Base-by-base conservation (phyloP, 1,140 invertebrate genomes). In the Drosophila pseudoananassae region DNA sequence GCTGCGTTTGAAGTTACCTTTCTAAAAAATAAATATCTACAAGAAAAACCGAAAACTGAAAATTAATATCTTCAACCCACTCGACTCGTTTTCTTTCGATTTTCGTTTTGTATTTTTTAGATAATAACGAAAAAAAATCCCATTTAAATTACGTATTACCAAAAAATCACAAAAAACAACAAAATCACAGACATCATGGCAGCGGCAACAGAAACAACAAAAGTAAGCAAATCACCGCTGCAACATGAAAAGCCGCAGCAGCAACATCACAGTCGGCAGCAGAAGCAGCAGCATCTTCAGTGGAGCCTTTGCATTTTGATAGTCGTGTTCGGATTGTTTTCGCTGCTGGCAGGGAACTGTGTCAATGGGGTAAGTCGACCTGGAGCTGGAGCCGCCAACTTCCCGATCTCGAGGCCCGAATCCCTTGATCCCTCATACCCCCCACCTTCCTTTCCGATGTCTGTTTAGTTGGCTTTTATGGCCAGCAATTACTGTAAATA, bases 321-420 rank as follows among this genome's bases (percentile, higher is more conserved):
- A 65, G 69, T 91, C 70, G 76, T 91, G 77, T 73, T 91, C 36
- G 75, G 82, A 69, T 52, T 85, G 68, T 61, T 71, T 49, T 71
- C 66, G 29, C 25, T 71, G 68, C 68, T 91, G 76, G 71, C 82
- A 70, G 83, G 76, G 47, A 88, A 91, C 79, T 91, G 90, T 91
- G 90, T 90, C 90, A 91, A 87, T 91, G 90, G 85, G 90, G 90
- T 91, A 79, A 91, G 90, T 88, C 60, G 25, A 33, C 45, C 50
- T 45, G 33, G 20, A 36, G 33, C 38, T 20, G 43, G 58, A 43
- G 61, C 43, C 43, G 1, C 17, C 17, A 20, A 46, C 64, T 50
- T 54, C 58, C 56, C 58, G 50, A 69, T 38, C 17, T 31, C 29
- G 14, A 10, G 10, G 6, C 15, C 43, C 40, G 4, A 3, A 14